phyloP scores from a whole-genome alignment of 2,797 vertebrate genomes.

The Myiotriccus ornatus region DNA sequence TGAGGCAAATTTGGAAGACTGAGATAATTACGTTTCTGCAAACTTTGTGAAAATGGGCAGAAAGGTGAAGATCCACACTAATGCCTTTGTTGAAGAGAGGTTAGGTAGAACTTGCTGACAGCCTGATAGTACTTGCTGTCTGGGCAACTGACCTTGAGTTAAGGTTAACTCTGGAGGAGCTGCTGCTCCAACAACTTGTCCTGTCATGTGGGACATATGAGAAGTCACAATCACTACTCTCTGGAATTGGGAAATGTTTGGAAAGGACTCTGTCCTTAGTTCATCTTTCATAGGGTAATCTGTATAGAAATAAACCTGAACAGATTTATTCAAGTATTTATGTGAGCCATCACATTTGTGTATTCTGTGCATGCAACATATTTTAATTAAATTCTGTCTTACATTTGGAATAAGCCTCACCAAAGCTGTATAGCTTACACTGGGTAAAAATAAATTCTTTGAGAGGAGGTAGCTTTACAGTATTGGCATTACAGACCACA shows the following conservation, averaged over 20 bases:
- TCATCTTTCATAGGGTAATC: neutral
- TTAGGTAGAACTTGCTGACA: neutral
- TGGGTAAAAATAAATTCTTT: neutral
- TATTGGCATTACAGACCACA: neutral
- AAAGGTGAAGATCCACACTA: rapidly evolving
- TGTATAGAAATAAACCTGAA: neutral
- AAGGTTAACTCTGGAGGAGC: neutral
- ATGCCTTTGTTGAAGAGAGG: neutral
- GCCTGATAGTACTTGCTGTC: neutral
- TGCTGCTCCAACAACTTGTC: neutral
- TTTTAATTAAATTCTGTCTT: neutral
- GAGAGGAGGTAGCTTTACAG: neutral
- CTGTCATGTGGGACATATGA: rapidly evolving
- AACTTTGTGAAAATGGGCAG: neutral
- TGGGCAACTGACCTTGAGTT: neutral
- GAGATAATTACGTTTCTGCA: neutral
- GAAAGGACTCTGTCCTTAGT: neutral
- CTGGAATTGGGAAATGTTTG: neutral
- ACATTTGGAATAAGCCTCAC: neutral
- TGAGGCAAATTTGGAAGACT: neutral
- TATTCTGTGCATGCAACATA: neutral
- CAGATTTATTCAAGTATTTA: neutral
- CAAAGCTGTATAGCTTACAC: too few species aligned
- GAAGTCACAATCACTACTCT: neutral
- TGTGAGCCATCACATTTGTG: neutral